Evolutionary conservation across 2,113 vertebrate genomes (phyloP).

Genomic region (Coptodon bakossiorum): DNA sequence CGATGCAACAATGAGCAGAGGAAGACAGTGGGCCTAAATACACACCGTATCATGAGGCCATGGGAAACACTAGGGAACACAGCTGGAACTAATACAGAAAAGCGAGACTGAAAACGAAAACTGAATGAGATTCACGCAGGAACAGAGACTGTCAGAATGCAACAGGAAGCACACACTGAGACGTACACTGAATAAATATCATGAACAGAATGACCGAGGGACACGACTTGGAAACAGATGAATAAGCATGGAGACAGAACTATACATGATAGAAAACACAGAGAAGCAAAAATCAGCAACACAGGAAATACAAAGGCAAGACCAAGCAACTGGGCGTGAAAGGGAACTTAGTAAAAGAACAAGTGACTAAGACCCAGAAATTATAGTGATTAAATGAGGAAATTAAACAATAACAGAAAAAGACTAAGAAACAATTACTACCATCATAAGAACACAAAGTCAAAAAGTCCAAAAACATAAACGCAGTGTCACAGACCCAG

Average conservation of each 20-base stretch:
- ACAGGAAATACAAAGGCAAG: fast-evolving
- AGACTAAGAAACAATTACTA: too few species aligned
- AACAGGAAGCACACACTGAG: background rate
- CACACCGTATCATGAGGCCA: fast-evolving
- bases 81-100: background rate
- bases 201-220: fast-evolving
- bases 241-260: background rate
- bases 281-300: background rate
- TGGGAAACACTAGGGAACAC: background rate
- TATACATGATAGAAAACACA: background rate
- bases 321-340: background rate
- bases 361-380: too few species aligned
- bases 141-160: background rate
- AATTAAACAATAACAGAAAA: too few species aligned
- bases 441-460: background rate
- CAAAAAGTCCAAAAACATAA: background rate
- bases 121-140: background rate
- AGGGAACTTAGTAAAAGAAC: background rate
- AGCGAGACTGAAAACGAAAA: background rate
- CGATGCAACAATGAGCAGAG: background rate
- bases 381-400: too few species aligned
- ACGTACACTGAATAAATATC: background rate
- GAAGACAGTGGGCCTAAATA: background rate
- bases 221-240: background rate
- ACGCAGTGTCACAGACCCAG: fast-evolving